Conservation (phyloP, 2,113 vertebrate genomes). For the Lophochroa leadbeateri region DNA sequence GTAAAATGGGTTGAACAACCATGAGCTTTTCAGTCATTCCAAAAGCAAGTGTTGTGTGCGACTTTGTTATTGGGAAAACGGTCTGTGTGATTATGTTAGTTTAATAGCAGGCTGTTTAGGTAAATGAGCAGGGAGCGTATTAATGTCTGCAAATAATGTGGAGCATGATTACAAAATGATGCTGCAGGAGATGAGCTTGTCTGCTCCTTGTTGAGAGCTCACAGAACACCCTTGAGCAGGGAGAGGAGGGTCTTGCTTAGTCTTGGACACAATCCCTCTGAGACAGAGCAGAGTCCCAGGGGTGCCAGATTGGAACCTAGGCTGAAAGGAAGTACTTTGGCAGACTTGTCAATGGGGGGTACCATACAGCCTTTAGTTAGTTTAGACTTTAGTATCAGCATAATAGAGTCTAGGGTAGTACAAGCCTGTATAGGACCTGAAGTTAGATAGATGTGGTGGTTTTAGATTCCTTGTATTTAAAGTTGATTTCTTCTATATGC, state of each 20-base stretch:
- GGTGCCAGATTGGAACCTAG: background rate
- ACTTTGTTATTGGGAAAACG: background rate
- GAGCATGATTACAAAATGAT: background rate
- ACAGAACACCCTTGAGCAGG: background rate
- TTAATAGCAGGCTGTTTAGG: constrained; percentile 42
- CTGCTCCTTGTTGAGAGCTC: background rate
- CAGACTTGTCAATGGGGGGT: background rate
- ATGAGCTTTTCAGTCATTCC: background rate
- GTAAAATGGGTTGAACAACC: background rate
- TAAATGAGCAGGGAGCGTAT: constrained; percentile 40
- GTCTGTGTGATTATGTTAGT: constrained; percentile 13
- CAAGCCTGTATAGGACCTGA: background rate
- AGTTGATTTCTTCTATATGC: background rate
- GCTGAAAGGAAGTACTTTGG: background rate
- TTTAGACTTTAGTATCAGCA: background rate
- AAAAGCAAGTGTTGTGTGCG: background rate
- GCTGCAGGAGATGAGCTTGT: background rate
- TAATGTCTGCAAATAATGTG: background rate
- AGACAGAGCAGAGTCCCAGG: background rate
- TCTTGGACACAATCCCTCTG: background rate
- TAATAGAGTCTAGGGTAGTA: background rate
- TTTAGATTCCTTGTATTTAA: background rate
- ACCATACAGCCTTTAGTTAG: background rate
- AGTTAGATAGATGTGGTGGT: background rate
- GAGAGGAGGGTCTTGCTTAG: background rate